Base-by-base conservation (phyloP, 2,797 vertebrate genomes). In the Oophaga sylvatica region DNA sequence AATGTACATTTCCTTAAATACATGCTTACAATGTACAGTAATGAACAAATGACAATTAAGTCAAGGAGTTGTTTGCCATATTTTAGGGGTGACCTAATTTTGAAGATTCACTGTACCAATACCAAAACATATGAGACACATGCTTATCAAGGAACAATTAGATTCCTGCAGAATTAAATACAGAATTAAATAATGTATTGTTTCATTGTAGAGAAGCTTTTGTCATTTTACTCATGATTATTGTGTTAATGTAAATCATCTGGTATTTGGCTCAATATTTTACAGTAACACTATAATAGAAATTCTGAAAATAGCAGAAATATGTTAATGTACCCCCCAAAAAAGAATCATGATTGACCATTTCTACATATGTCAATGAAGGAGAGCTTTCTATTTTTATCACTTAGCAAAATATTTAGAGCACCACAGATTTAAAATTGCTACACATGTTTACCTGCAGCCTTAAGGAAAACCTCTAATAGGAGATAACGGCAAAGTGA, bases 1-100 rank as follows among this genome's bases (percentile, higher is more conserved):
- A 29, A 84, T 84, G 19, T 84, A 75, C 82, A 84, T 75, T 60
- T 84, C 12, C 71, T 81, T 81, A 63, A 63, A 63, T 73, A 60
- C 67, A 70, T 73, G 29, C 60, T 84, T 75, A 75, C 70, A 45
- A 12, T 26, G 41, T 11, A 53, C 48, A 53, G 77, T 17, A 73
- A 73, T 73, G 26, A 41, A 7, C 29, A 75, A 73, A 60, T 12
- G 19, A 45, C 13, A 59, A 1, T 35, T 2, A 19, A n/a, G 45
- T 45, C 31, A 75, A 19, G 31, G 26, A 17, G 67, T 6, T 7
- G 0, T 57, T 83, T 59, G 29, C 48, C 10, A 8, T 53, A 11
- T 53, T 53, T 53, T 53, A 9, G 11, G 48, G 10, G n/a, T 11
- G 20, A 67, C 20, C n/a, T 1, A 81, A 65, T 22, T 35, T 70